Conservation (phyloP, 2,113 vertebrate species). For the Sapayoa aenigma region DNA sequence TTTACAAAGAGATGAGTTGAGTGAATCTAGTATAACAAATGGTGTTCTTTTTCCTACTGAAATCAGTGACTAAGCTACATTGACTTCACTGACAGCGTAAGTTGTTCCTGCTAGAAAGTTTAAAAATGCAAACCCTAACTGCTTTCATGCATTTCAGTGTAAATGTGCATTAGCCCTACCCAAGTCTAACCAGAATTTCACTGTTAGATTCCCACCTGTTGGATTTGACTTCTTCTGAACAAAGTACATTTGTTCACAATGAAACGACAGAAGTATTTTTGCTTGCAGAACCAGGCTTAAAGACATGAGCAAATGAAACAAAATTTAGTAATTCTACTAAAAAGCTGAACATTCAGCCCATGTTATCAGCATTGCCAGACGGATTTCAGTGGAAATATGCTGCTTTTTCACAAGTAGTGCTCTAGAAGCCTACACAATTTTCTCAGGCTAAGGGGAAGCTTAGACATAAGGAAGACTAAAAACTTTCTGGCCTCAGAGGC, state of each 20-base stretch:
- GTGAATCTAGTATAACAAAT: background rate
- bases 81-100: background rate
- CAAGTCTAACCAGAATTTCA: background rate
- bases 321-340: background rate
- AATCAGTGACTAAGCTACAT: background rate
- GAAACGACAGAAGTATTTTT: background rate
- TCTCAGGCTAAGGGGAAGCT: background rate
- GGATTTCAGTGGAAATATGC: background rate
- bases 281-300: background rate
- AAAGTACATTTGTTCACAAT: background rate
- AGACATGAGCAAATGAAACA: background rate
- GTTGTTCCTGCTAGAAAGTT: background rate
- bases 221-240: background rate
- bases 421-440: background rate
- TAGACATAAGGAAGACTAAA: background rate
- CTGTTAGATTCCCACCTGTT: background rate
- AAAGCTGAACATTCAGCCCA: background rate
- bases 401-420: background rate
- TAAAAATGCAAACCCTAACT: background rate
- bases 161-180: background rate
- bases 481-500: background rate
- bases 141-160: background rate
- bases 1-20: conserved; percentile 40
- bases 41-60: background rate
- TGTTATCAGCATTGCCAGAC: background rate